phyloP scores from a whole-genome alignment of 1,140 invertebrate species.

The Geopemphigus sp. region DNA sequence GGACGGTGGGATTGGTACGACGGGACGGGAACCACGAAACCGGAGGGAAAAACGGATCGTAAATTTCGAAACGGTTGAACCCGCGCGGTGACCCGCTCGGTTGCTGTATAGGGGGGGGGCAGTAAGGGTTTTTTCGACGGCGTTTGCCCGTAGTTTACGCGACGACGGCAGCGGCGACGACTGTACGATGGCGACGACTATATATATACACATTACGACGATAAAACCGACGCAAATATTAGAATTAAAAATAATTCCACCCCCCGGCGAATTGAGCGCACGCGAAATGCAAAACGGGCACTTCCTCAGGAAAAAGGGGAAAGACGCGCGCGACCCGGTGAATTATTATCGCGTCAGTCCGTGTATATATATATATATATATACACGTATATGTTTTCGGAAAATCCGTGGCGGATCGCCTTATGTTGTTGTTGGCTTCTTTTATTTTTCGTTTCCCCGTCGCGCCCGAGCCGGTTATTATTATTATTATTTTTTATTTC shows the following conservation, averaged over 20 bases:
- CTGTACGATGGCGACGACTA: not conserved
- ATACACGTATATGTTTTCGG: not conserved
- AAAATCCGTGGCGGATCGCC: constrained; percentile 39
- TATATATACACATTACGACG: constrained; percentile 10
- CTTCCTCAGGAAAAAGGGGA: constrained; percentile 49
- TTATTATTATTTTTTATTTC: constrained; percentile 11
- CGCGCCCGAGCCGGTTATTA: too few relatives aligned
- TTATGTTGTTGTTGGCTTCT: constrained; percentile 25
- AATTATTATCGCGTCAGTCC: constrained; percentile 45
- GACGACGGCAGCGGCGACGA: constrained; percentile 1
- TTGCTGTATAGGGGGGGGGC: not conserved
- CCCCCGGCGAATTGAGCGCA: not conserved
- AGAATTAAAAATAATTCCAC: constrained; percentile 50
- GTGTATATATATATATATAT: not conserved
- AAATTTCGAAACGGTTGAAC: constrained; percentile 35
- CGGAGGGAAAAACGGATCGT: constrained; percentile 19
- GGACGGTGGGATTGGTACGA: not conserved
- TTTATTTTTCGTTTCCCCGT: too few relatives aligned
- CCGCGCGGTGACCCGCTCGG: not conserved
- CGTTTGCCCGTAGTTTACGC: not conserved
- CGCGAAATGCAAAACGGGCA: constrained; percentile 47
- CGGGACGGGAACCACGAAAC: not conserved
- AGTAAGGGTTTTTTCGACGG: constrained; percentile 21
- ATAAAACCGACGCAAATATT: constrained; percentile 50
- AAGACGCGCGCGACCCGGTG: constrained; percentile 45